Percentiles rank a stretch among this genome's conserved stretches.
Conservation (phyloP, 2,888 invertebrate species). For the Germaria angustata region DNA sequence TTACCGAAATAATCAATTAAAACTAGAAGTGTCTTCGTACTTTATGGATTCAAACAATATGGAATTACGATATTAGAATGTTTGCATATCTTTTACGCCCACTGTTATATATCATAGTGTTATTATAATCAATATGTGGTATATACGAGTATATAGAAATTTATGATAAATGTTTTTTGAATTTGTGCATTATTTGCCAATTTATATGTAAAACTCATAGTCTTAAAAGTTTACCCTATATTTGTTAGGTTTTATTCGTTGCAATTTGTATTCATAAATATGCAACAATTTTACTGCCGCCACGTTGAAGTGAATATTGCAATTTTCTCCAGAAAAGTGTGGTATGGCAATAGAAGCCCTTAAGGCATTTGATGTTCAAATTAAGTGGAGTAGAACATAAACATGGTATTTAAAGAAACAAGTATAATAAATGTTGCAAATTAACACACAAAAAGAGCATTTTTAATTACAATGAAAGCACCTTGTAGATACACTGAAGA, state of each 20-base stretch:
- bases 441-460: neutral
- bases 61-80: too few species aligned
- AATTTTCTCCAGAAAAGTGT: neutral
- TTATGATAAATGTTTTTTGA: too few species aligned
- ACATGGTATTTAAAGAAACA: constrained; percentile 28
- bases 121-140: too few species aligned
- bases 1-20: too few species aligned
- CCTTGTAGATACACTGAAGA: neutral
- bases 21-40: too few species aligned
- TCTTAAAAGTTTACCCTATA: neutral
- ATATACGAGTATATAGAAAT: too few species aligned
- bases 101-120: too few species aligned
- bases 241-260: neutral
- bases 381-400: constrained; percentile 61
- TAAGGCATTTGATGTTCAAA: constrained; percentile 44
- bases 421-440: neutral
- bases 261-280: constrained; percentile 15
- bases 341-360: constrained; percentile 29
- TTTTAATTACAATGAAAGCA: neutral
- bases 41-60: too few species aligned
- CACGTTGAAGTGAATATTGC: neutral
- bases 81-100: too few species aligned
- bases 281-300: neutral
- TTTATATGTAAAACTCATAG: too few species aligned
- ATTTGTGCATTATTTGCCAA: too few species aligned